phyloP scores from a whole-genome alignment of 2,888 invertebrate genomes.

The Chymomyza caudatula region DNA sequence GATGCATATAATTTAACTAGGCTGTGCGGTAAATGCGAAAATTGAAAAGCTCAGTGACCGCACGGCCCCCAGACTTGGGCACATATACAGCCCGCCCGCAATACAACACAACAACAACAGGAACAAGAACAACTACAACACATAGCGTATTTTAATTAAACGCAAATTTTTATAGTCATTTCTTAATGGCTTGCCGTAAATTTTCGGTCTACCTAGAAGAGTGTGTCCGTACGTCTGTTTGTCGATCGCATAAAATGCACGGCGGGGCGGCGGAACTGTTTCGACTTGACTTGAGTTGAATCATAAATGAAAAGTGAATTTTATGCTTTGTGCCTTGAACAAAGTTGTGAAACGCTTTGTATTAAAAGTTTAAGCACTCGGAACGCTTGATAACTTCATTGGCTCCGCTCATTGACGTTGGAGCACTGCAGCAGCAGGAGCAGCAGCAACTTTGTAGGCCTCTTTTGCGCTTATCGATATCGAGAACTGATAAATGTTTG shows the following conservation, averaged over 20 bases:
- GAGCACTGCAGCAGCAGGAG: slow-evolving; percentile 4
- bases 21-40: slow-evolving; percentile 38
- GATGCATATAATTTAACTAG: neutral
- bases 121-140: slow-evolving; percentile 26
- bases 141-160: slow-evolving; percentile 60
- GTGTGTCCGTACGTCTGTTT: neutral
- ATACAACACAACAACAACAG: neutral
- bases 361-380: slow-evolving; percentile 21
- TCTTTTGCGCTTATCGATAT: neutral
- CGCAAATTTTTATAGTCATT: slow-evolving; percentile 60
- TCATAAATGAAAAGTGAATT: slow-evolving; percentile 63
- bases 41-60: slow-evolving; percentile 55
- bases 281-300: neutral
- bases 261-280: slow-evolving; percentile 30
- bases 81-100: neutral
- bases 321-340: slow-evolving; percentile 56
- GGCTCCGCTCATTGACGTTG: slow-evolving; percentile 14
- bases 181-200: slow-evolving; percentile 62
- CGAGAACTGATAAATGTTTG: slow-evolving; percentile 63
- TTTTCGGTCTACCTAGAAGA: slow-evolving; percentile 38
- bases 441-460: slow-evolving; percentile 63
- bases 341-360: slow-evolving; percentile 65
- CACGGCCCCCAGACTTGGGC: neutral
- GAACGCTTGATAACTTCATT: slow-evolving; percentile 57
- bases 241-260: slow-evolving; percentile 45